These are phyloP conservation scores for Leptonema lineaticorne DNA, from an alignment of 1,140 invertebrate genomes.

Conservation along the genomic window DNA sequence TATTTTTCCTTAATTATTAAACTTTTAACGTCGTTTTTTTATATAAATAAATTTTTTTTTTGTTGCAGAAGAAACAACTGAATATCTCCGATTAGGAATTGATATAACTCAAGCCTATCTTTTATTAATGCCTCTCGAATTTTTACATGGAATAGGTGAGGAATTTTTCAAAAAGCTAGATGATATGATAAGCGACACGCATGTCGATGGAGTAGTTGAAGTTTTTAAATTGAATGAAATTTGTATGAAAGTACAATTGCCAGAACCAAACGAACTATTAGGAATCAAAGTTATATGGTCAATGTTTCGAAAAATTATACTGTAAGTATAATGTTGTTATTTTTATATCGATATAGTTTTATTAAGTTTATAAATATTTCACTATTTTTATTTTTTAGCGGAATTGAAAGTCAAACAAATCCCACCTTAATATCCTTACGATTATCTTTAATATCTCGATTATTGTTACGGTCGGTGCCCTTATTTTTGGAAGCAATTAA, in stretches of 20 bases:
- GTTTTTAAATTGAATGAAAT: conserved; percentile 73
- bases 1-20: neutral
- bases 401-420: conserved; percentile 67
- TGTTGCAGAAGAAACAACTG: conserved; percentile 71
- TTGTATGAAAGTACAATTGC: conserved; percentile 65
- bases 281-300: conserved; percentile 60
- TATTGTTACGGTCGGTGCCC: conserved; percentile 73
- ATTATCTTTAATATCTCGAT: conserved; percentile 73
- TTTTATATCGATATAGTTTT: neutral
- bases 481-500: conserved; percentile 67
- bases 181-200: conserved; percentile 74
- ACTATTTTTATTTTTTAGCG: conserved; percentile 49
- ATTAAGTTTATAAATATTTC: neutral
- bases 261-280: conserved; percentile 64
- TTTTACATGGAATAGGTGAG: conserved; percentile 70
- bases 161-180: conserved; percentile 68
- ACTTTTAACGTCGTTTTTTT: no score
- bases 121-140: conserved; percentile 76
- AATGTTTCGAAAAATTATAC: conserved; percentile 65
- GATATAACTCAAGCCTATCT: conserved; percentile 83
- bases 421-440: conserved; percentile 75
- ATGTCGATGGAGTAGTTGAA: conserved; percentile 73
- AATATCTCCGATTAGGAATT: conserved; percentile 75
- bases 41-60: conserved; percentile 17
- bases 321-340: conserved; percentile 54